Evolutionary conservation across 1,140 invertebrate genomes (phyloP).

Genomic region (Drosophila busckii): DNA sequence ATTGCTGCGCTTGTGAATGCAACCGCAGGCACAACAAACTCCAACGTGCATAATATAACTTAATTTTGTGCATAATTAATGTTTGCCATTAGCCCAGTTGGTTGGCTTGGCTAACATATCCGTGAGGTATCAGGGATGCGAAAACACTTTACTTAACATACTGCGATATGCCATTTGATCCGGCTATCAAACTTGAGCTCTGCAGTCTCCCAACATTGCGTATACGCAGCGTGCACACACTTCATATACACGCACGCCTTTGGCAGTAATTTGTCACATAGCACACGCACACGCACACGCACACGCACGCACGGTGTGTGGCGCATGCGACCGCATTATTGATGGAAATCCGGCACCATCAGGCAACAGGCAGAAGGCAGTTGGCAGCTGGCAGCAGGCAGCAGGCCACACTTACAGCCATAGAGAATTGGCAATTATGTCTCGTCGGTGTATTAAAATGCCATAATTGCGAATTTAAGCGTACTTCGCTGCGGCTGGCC

Average conservation of each 20-base stretch:
- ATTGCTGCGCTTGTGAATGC: constrained; percentile 27
- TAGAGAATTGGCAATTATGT: constrained; percentile 56
- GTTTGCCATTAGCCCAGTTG: constrained; percentile 48
- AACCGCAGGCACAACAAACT: constrained; percentile 33
- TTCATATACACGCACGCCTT: constrained; percentile 44
- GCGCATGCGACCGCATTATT: constrained; percentile 64
- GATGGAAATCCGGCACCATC: constrained; percentile 41
- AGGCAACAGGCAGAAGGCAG: not conserved
- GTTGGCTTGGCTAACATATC: not conserved
- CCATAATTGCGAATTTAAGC: constrained; percentile 68
- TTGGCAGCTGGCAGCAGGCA: constrained; percentile 1
- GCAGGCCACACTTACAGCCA: constrained; percentile 3
- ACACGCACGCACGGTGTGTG: not conserved
- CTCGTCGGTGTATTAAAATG: constrained; percentile 64
- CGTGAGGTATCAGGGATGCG: constrained; percentile 22
- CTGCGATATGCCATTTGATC: constrained; percentile 70
- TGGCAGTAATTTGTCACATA: constrained; percentile 53
- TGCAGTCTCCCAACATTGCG: constrained; percentile 10
- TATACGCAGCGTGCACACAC: constrained; percentile 18
- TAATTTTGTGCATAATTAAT: constrained; percentile 67
- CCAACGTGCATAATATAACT: constrained; percentile 52
- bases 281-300: not conserved
- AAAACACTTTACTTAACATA: constrained; percentile 70
- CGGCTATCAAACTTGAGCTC: constrained; percentile 47
- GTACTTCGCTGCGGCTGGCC: constrained; percentile 23